A percentile compares a stretch with the other conserved stretches of the same genome.
These are phyloP conservation scores for Odontesthes bonariensis DNA, from an alignment of 2,113 vertebrate genomes.

Conservation along the genomic window DNA sequence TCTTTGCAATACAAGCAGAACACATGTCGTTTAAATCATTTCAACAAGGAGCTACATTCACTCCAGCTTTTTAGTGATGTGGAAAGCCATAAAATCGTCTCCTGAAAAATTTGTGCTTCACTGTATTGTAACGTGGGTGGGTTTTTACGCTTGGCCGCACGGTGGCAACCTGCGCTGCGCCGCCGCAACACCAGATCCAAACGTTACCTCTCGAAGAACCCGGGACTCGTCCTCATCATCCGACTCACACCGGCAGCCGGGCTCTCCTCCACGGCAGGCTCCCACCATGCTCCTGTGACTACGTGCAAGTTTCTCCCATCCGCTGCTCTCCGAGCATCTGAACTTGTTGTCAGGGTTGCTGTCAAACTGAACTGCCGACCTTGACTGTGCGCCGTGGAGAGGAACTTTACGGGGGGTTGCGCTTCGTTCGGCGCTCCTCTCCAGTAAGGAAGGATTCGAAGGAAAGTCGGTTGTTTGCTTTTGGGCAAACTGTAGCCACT, in stretches of 20 bases:
- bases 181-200: conserved; percentile 29
- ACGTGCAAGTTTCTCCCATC: conserved; percentile 27
- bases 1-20: conserved; percentile 27
- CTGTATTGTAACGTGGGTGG: conserved; percentile 27
- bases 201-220: conserved; percentile 67
- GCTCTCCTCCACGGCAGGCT: conserved; percentile 63
- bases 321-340: conserved; percentile 25
- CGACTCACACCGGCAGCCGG: conserved; percentile 62
- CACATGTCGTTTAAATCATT: conserved; percentile 50
- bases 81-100: conserved; percentile 44
- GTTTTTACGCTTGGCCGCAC: conserved; percentile 70
- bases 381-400: conserved; percentile 58
- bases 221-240: conserved; percentile 63
- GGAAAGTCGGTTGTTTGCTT: conserved; percentile 44
- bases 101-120: conserved; percentile 9
- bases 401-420: conserved; percentile 52
- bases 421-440: conserved; percentile 20
- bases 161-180: conserved; percentile 79
- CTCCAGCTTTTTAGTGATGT: conserved; percentile 39
- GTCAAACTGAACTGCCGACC: conserved; percentile 55
- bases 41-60: conserved; percentile 52
- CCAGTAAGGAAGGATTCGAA: conserved; percentile 23
- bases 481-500: conserved; percentile 1
- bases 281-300: conserved; percentile 59
- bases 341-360: conserved; percentile 46